Evolutionary conservation across 2,888 invertebrate species (phyloP).

Genomic region (Conops quadrifasciatus): DNA sequence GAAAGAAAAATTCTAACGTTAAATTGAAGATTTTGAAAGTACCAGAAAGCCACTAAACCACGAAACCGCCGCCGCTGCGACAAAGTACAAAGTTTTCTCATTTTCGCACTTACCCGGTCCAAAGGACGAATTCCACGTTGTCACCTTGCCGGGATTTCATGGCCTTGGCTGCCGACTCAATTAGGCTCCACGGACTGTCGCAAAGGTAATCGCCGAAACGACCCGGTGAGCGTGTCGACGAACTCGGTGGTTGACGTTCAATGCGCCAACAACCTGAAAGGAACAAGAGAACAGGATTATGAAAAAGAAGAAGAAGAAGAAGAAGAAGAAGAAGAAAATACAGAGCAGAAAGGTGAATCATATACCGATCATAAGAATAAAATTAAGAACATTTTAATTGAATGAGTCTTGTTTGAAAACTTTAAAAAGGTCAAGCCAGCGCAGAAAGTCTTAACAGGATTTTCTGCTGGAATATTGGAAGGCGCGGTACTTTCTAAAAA

Average conservation of each 20-base stretch:
- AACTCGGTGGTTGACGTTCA: constrained; percentile 69
- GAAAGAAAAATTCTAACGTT: background rate
- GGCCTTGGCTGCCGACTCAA: constrained; percentile 85
- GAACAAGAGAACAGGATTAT: constrained; percentile 21
- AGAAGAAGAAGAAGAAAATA: background rate
- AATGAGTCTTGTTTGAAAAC: constrained; percentile 1
- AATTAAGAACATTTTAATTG: background rate
- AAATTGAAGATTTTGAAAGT: background rate
- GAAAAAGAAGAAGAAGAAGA: constrained; percentile 19
- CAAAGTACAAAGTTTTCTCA: constrained; percentile 24
- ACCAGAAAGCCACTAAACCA: background rate
- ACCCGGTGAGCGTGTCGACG: constrained; percentile 72
- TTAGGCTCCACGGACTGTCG: constrained; percentile 88
- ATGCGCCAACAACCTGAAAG: constrained; percentile 72
- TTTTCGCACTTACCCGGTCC: constrained; percentile 84
- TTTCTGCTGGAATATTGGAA: constrained; percentile 8
- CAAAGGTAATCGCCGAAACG: constrained; percentile 83
- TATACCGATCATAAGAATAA: background rate
- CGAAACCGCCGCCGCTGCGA: no score
- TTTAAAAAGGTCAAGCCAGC: background rate
- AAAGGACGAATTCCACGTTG: constrained; percentile 90
- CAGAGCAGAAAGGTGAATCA: background rate
- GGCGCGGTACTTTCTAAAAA: no score
- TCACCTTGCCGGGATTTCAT: constrained; percentile 87
- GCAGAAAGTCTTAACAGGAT: constrained; percentile 1